Base-by-base conservation (phyloP, 2,113 vertebrate species). In the Erythrocebus patas region DNA sequence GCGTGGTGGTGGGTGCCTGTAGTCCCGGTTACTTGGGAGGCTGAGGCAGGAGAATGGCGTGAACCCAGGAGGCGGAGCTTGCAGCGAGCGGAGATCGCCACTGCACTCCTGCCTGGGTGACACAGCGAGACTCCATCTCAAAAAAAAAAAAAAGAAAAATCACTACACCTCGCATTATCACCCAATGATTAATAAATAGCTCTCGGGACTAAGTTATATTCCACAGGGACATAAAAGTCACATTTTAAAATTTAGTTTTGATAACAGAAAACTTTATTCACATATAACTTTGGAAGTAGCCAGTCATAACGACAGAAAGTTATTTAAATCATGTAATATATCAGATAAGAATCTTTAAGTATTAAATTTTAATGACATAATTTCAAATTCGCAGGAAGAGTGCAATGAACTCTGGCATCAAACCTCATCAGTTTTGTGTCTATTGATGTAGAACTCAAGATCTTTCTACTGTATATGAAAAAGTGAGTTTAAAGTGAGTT, bases 131-230 rank as follows among this genome's bases (percentile, higher is more conserved):
- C 48, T 50, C 48, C 48, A 4, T 50, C 48, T 14, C 48, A 50
- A 50, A 50, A 50, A 45, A 40, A 40, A 40, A 38, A 45, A 50
- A 50, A 92, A 92, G 81, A 84, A 87, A 68, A 92, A 84, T 32
- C 55, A 89, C 9, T 92, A 40, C 1, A 35, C 14, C 45, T 76
- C 12, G 25, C 66, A 82, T 52, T 73, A 82, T 6, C 64, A 89
- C 52, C 2, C 43, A 94, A 22, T 59, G 72, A 68, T 38, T 59
- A 68, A 64, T 40, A 66, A 87, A 91, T 13, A 93, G 82, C 11
- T 96, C 35, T 89, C 59, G 22, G 66, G 25, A 95, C 73, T 89
- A 57, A 92, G 89, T 59, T 66, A 93, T 55, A 94, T 52, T 82
- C 66, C 50, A 96, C 2, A 50, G 6, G 66, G 55, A 93, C 13